Conservation (phyloP, 2,797 vertebrate species). For the Mus minutoides region DNA sequence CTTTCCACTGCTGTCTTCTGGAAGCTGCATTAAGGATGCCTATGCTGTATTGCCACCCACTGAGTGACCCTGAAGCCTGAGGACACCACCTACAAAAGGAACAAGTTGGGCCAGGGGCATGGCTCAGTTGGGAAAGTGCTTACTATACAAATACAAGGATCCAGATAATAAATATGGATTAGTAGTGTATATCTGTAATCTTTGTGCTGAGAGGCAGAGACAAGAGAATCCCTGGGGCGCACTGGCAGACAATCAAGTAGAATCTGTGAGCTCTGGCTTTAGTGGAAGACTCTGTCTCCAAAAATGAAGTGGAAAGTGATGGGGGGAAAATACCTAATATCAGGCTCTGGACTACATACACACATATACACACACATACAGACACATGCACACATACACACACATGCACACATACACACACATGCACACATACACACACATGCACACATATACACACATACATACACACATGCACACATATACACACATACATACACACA, state of each 20-base stretch:
- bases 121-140: not conserved
- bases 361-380: not conserved
- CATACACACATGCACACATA: not conserved
- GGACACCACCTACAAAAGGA: not conserved
- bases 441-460: not conserved
- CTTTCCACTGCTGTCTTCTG: not conserved
- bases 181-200: not conserved
- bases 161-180: not conserved
- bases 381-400: not conserved
- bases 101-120: not conserved
- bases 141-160: not conserved
- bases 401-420: not conserved
- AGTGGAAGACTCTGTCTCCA: not conserved
- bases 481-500: not conserved
- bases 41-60: not conserved
- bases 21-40: not conserved
- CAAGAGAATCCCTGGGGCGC: not conserved
- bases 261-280: not conserved
- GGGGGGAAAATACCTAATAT: not conserved
- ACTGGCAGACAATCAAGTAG: not conserved
- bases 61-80: not conserved
- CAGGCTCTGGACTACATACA: not conserved
- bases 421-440: not conserved
- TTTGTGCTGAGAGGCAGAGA: not conserved
- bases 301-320: not conserved